phyloP scores from a whole-genome alignment of 2,888 invertebrate genomes.

The Teinopalpus imperialis region DNA sequence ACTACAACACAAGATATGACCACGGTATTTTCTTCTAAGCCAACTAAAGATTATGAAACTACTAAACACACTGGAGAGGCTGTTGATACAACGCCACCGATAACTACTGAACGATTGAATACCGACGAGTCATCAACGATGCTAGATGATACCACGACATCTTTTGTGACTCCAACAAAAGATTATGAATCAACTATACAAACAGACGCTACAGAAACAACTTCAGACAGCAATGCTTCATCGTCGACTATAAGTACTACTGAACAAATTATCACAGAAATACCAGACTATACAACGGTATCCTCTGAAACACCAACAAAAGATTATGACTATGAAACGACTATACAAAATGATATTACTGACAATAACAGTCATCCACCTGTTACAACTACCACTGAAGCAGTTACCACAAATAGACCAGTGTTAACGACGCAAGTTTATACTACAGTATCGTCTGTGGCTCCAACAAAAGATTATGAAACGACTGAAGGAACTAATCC shows the following conservation, averaged over 20 bases:
- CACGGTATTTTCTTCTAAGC: no score
- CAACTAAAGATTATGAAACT: no score
- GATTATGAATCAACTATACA: background rate
- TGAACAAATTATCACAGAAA: conserved; percentile 28
- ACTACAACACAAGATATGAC: background rate
- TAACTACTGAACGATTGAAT: no score
- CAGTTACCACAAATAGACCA: background rate
- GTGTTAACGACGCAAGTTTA: conserved; percentile 1
- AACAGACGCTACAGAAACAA: background rate
- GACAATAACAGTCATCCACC: no score
- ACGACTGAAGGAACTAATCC: background rate
- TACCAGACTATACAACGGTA: background rate
- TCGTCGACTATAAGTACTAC: background rate
- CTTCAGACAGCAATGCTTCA: background rate
- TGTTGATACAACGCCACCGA: no score
- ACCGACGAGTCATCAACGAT: no score
- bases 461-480: conserved; percentile 9
- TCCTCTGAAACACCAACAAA: background rate
- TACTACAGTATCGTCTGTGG: background rate
- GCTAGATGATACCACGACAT: no score
- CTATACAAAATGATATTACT: background rate
- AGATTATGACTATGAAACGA: background rate
- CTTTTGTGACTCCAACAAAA: no score
- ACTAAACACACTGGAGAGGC: no score
- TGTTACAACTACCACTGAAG: background rate